Conservation (phyloP, 1,140 invertebrate species). For the Acromyrmex heyeri region DNA sequence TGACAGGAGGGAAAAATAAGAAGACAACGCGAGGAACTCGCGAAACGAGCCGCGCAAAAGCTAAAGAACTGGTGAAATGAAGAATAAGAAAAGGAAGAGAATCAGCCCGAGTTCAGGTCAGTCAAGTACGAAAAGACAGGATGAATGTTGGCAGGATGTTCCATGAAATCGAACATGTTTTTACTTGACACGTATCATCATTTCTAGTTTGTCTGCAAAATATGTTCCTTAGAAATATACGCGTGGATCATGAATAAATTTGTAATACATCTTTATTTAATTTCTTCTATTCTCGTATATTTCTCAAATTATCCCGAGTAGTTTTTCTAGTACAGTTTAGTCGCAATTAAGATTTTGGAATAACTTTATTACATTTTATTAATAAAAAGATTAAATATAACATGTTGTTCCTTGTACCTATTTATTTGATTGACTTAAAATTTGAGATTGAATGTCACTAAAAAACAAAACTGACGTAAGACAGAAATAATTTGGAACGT, state of each 20-base stretch:
- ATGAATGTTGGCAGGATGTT: constrained; percentile 66
- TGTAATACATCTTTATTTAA: not conserved
- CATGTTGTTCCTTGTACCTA: not conserved
- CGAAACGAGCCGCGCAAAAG: constrained; percentile 73
- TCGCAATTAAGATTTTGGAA: not conserved
- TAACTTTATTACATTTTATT: not conserved
- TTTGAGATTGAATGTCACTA: not conserved
- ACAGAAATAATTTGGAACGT: constrained; percentile 2
- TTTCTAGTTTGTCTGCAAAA: constrained; percentile 7
- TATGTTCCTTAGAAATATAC: not conserved
- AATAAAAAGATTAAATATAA: not conserved
- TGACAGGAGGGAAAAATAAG: constrained; percentile 61
- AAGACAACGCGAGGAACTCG: constrained; percentile 59
- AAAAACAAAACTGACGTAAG: constrained; percentile 4
- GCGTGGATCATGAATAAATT: not conserved
- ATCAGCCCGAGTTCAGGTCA: constrained; percentile 71
- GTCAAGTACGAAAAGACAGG: constrained; percentile 68
- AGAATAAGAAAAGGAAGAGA: constrained; percentile 65
- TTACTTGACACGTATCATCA: not conserved
- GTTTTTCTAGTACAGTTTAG: not conserved
- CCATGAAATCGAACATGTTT: constrained; percentile 55
- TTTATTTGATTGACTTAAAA: not conserved
- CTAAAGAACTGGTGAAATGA: constrained; percentile 62
- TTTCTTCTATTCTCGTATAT: not conserved
- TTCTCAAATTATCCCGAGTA: not conserved